Conservation (phyloP, 2,113 vertebrate genomes). For the Mobula birostris region DNA sequence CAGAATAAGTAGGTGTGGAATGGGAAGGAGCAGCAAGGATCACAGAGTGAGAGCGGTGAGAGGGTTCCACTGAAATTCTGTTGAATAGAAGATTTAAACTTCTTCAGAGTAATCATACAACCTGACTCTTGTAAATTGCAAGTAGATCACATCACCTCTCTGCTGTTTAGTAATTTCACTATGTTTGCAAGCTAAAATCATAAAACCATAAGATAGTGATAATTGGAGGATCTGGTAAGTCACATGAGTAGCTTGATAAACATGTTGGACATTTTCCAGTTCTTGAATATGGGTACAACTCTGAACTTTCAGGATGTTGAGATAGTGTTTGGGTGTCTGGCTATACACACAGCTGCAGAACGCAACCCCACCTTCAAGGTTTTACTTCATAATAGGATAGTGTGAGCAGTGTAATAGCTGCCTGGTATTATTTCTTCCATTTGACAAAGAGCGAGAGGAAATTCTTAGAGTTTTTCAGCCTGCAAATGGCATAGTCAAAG, state of each 20-base stretch:
- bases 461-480: not conserved
- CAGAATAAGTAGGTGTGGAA: too few relatives aligned
- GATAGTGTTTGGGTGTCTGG: too few relatives aligned
- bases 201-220: not conserved
- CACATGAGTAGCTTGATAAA: not conserved
- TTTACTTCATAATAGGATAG: not conserved
- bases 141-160: not conserved
- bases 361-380: not conserved
- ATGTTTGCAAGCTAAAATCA: not conserved
- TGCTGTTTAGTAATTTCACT: not conserved
- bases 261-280: not conserved
- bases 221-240: not conserved
- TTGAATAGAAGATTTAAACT: too few relatives aligned
- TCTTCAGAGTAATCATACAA: too few relatives aligned
- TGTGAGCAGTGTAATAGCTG: not conserved
- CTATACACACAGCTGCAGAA: too few relatives aligned
- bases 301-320: not conserved
- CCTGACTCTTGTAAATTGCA: too few relatives aligned
- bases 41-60: too few relatives aligned
- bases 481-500: not conserved
- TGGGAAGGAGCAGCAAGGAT: too few relatives aligned
- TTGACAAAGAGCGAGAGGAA: not conserved
- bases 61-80: too few relatives aligned
- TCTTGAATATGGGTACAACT: not conserved
- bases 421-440: not conserved